phyloP scores from a whole-genome alignment of 1,140 invertebrate species.

The Psilanteris sp. region DNA sequence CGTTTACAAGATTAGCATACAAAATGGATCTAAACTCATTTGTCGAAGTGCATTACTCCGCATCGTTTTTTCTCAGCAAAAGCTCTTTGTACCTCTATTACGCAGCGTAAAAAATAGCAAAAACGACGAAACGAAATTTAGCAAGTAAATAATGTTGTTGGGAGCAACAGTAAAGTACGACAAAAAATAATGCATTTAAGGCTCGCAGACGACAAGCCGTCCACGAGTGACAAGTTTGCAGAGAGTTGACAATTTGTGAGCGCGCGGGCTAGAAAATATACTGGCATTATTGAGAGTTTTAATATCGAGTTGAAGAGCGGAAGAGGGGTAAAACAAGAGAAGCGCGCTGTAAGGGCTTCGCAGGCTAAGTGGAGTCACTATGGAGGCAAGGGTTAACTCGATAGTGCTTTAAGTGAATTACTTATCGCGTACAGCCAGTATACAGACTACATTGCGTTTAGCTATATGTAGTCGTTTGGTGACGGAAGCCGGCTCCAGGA shows the following conservation, averaged over 20 bases:
- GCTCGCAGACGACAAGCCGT: conserved; percentile 40
- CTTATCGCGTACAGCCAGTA: conserved; percentile 78
- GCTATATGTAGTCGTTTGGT: conserved; percentile 68
- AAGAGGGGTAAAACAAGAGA: conserved; percentile 52
- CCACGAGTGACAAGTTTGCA: conserved; percentile 34
- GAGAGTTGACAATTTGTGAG: conserved; percentile 54
- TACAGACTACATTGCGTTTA: conserved; percentile 78
- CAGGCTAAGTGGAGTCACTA: conserved; percentile 77
- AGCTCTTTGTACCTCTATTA: conserved; percentile 41
- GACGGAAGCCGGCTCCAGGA: conserved; percentile 59
- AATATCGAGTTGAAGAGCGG: conserved; percentile 64
- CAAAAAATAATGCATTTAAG: conserved; percentile 64
- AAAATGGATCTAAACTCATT: conserved; percentile 60
- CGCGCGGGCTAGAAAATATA: conserved; percentile 48
- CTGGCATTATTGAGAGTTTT: conserved; percentile 61
- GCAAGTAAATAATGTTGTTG: conserved; percentile 52
- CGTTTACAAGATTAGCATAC: conserved; percentile 58
- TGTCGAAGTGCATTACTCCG: conserved; percentile 48
- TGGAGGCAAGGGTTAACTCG: conserved; percentile 80
- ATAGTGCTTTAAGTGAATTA: conserved; percentile 80
- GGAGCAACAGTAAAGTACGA: conserved; percentile 56
- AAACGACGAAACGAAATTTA: conserved; percentile 57
- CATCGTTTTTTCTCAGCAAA: conserved; percentile 53
- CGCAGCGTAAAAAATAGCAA: conserved; percentile 28
- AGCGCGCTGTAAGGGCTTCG: conserved; percentile 66